Evolutionary conservation across 2,888 invertebrate species (phyloP), one percentile per base, ranked within the genome.

Genomic region (Chymomyza procnemis): DNA sequence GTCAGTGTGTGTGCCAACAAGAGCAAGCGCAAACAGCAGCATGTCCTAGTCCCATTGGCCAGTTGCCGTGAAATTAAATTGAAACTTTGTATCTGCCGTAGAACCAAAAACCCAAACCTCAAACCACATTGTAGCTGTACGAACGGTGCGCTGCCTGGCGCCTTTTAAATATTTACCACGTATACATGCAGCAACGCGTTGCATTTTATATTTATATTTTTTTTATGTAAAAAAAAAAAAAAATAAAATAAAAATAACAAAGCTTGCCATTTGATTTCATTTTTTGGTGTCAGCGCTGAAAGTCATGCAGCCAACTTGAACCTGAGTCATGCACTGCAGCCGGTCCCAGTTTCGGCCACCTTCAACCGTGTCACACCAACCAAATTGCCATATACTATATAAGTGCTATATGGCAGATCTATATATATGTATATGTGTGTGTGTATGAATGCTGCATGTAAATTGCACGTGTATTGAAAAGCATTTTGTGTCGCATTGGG

Each of bases 251-350:
- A 41, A 41, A 41, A 30, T 4, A 41, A 41, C 2, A 41, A 41
- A 41, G 34, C 65, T 63, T 57, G 69, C 69, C 66, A 69, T 73
- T 74, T 71, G 80, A 72, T 76, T 76, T 72, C 54, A 5, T 50
- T n/a, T 54, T 70, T 80, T 83, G 81, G 76, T 80, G 84, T 76
- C 76, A 64, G 75, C 67, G 71, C 67, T 71, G 72, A 74, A 75
- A 78, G 76, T 76, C 76, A 76, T 69, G 78, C 78, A 71, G 75
- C 78, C 76, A 88, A 86, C 85, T 86, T 86, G 85, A 86, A 88
- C 85, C 85, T 86, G 85, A 86, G 85, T 86, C 85, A 86, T 87
- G 85, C 87, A 61, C 71, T 54, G 50, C 64, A 60, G 41, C 56
- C 61, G 55, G 48, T 64, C 61, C 30, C 57, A 55, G 16, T 41